A percentile compares a stretch with the other conserved stretches of the same genome.
Conservation (phyloP, 2,113 vertebrate genomes). For the Montifringilla adamsi region DNA sequence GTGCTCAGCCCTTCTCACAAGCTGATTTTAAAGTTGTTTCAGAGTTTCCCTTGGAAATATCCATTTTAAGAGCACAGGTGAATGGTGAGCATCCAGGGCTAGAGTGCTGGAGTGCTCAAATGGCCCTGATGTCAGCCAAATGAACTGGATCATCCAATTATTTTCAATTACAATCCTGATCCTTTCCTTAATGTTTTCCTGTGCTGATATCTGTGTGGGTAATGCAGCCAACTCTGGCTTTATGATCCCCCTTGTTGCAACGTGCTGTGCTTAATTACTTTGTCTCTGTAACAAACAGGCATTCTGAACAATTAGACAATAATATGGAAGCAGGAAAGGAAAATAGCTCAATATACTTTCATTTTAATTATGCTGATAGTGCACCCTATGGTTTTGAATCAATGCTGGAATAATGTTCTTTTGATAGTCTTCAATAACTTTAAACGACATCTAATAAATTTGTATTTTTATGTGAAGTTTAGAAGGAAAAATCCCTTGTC, state of each 20-base stretch:
- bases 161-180: slow-evolving; percentile 83
- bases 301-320: slow-evolving; percentile 83
- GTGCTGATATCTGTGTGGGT: slow-evolving; percentile 77
- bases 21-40: neutral
- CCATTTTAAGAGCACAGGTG: slow-evolving; percentile 31
- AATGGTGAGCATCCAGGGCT: slow-evolving; percentile 11
- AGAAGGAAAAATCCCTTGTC: neutral
- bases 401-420: slow-evolving; percentile 69
- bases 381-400: slow-evolving; percentile 73
- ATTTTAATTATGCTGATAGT: slow-evolving; percentile 78
- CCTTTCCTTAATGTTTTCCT: slow-evolving; percentile 80
- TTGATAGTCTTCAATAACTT: slow-evolving; percentile 75
- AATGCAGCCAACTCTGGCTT: slow-evolving; percentile 77
- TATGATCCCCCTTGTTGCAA: slow-evolving; percentile 78
- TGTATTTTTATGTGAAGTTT: slow-evolving; percentile 63
- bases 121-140: slow-evolving; percentile 70
- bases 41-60: neutral
- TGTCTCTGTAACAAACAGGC: slow-evolving; percentile 78
- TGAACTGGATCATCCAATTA: slow-evolving; percentile 85
- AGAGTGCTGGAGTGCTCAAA: neutral
- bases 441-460: slow-evolving; percentile 71
- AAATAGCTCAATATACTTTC: slow-evolving; percentile 72
- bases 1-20: neutral
- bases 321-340: slow-evolving; percentile 70
- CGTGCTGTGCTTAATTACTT: slow-evolving; percentile 85